A percentile compares a stretch with the other conserved stretches of the same genome.
Conservation (phyloP, 2,888 invertebrate species). For the Theodoxus fluviatilis region DNA sequence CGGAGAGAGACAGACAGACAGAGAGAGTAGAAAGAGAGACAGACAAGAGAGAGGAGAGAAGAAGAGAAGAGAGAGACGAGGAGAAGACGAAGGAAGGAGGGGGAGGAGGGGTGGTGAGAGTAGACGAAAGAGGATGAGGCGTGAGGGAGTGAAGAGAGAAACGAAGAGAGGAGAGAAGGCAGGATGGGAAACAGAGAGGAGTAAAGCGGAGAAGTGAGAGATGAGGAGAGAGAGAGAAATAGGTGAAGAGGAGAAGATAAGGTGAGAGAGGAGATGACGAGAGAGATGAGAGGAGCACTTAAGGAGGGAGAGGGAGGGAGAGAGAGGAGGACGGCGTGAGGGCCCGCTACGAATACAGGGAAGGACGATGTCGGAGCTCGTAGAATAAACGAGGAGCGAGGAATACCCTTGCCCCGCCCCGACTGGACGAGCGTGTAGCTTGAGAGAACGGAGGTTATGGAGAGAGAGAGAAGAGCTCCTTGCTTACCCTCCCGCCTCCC, state of each 20-base stretch:
- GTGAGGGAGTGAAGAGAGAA: constrained; percentile 17
- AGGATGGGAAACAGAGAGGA: not conserved
- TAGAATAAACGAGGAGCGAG: too few relatives aligned
- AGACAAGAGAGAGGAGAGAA: not conserved
- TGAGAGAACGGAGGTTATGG: too few relatives aligned
- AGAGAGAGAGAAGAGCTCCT: too few relatives aligned
- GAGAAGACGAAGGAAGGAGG: not conserved
- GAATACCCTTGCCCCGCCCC: too few relatives aligned
- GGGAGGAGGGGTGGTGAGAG: not conserved
- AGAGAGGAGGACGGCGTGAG: constrained; percentile 24
- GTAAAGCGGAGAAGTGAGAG: not conserved
- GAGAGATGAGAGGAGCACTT: not conserved
- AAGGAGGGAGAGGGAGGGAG: constrained; percentile 15
- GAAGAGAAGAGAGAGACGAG: constrained; percentile 7
- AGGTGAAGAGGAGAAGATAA: not conserved
- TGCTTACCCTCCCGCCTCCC: too few relatives aligned
- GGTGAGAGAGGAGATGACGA: not conserved
- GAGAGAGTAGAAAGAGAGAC: constrained; percentile 17
- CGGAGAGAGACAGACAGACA: not conserved
- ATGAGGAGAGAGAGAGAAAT: not conserved
- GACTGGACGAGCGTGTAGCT: too few relatives aligned
- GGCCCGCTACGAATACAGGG: too few relatives aligned
- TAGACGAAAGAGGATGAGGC: constrained; percentile 3
- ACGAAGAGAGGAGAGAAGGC: not conserved
- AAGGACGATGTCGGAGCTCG: too few relatives aligned